A percentile compares a stretch with the other conserved stretches of the same genome.
Evolutionary conservation across 2,888 invertebrate genomes (phyloP).

Genomic region (Clitarchus hookeri): DNA sequence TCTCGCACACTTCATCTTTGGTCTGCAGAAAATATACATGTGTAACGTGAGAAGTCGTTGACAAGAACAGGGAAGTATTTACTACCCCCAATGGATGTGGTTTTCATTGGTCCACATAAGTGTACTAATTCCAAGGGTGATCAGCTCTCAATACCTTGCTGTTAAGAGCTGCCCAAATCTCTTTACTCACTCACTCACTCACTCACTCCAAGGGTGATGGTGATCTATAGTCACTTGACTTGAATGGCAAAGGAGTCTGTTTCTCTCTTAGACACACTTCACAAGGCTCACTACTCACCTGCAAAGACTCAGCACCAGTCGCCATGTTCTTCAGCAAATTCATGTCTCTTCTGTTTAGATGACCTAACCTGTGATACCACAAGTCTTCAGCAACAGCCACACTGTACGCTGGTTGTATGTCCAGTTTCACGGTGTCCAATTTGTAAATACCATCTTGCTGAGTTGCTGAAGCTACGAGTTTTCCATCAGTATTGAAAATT

Average conservation of each 20-base stretch:
- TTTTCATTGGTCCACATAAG: not conserved
- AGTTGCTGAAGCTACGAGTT: too few species aligned
- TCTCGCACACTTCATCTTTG: too few species aligned
- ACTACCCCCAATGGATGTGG: not conserved
- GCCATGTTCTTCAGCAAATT: not conserved
- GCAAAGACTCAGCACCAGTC: too few species aligned
- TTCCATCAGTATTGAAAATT: too few species aligned
- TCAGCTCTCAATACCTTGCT: too few species aligned
- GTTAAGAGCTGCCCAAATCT: too few species aligned
- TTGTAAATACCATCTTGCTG: too few species aligned
- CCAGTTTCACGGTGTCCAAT: too few species aligned
- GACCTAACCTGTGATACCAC: not conserved
- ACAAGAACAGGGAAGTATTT: not conserved
- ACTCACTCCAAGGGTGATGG: not conserved
- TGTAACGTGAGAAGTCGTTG: not conserved
- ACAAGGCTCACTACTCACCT: not conserved
- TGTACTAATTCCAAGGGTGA: not conserved
- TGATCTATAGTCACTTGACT: not conserved
- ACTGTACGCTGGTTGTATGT: not conserved
- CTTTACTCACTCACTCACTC: too few species aligned
- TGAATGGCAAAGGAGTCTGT: not conserved
- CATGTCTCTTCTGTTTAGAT: slow-evolving; percentile 6
- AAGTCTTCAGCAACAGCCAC: not conserved
- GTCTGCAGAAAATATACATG: not conserved
- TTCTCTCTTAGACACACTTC: not conserved